phyloP scores from a whole-genome alignment of 2,797 vertebrate genomes.

The Podarcis lilfordi region DNA sequence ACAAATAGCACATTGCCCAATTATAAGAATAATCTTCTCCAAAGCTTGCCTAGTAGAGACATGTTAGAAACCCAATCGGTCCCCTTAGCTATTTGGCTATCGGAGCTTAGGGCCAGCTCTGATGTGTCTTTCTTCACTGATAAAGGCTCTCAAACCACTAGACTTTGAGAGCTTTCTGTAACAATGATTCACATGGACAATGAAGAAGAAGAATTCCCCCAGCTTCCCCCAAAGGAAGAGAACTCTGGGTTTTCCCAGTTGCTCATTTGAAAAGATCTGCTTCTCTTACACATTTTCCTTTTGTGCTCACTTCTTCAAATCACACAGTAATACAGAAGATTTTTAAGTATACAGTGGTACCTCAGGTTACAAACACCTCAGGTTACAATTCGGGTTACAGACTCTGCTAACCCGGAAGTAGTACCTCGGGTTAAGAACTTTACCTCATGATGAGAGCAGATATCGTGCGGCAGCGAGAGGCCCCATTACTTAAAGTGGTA shows the following conservation, averaged over 20 bases:
- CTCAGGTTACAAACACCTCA: no score
- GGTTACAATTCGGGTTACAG: no score
- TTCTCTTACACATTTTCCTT: neutral
- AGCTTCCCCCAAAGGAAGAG: neutral
- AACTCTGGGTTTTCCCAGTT: neutral
- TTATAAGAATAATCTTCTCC: constrained; percentile 20
- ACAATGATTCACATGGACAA: constrained; percentile 4
- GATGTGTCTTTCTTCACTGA: neutral
- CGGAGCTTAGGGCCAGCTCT: neutral
- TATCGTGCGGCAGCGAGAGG: no score
- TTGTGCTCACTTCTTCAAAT: neutral
- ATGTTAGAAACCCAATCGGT: neutral
- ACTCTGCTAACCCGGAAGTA: no score
- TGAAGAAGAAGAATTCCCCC: neutral
- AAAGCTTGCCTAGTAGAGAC: constrained; percentile 5
- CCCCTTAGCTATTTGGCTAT: neutral
- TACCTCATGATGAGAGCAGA: no score
- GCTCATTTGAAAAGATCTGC: neutral
- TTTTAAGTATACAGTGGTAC: no score
- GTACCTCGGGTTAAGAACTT: no score
- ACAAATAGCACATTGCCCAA: constrained; percentile 16
- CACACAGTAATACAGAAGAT: neutral
- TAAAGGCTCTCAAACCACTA: neutral
- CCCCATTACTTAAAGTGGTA: no score
- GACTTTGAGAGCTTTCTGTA: neutral